Conservation (phyloP, 2,888 invertebrate genomes). For the Mythimna ferrago region DNA sequence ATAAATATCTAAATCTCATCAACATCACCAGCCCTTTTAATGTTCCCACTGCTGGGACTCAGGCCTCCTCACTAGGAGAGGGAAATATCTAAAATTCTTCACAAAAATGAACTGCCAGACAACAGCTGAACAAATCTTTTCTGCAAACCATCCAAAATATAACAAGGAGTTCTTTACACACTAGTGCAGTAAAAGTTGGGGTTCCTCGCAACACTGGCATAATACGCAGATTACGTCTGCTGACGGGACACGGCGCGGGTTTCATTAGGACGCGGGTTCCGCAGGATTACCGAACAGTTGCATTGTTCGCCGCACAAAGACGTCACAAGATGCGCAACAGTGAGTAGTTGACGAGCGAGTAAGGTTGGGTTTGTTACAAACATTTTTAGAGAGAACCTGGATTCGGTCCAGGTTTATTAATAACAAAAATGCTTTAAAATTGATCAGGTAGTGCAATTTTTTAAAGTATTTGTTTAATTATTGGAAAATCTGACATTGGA, state of each 20-base stretch:
- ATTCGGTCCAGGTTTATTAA: too few species aligned
- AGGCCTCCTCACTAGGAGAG: too few species aligned
- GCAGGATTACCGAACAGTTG: constrained; percentile 55
- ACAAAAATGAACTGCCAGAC: neutral
- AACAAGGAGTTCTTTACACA: constrained; percentile 21
- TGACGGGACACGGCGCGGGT: constrained; percentile 43
- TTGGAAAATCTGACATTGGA: too few species aligned
- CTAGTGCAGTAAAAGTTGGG: constrained; percentile 32
- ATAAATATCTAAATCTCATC: neutral
- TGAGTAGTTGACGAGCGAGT: constrained; percentile 16
- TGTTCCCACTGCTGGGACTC: too few species aligned
- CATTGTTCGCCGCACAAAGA: constrained; percentile 65
- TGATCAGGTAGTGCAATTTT: too few species aligned
- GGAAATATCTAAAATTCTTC: neutral
- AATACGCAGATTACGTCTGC: constrained; percentile 47
- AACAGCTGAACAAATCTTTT: constrained; percentile 2
- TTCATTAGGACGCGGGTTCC: constrained; percentile 60
- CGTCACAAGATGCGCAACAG: constrained; percentile 41
- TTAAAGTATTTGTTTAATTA: too few species aligned
- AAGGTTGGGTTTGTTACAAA: neutral
- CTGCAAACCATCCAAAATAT: neutral
- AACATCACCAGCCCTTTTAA: too few species aligned
- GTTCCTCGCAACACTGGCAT: constrained; percentile 43
- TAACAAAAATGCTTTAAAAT: too few species aligned
- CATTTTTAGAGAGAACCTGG: neutral